Evolutionary conservation across 2,113 vertebrate species (phyloP).

Genomic region (Tiliqua scincoides): DNA sequence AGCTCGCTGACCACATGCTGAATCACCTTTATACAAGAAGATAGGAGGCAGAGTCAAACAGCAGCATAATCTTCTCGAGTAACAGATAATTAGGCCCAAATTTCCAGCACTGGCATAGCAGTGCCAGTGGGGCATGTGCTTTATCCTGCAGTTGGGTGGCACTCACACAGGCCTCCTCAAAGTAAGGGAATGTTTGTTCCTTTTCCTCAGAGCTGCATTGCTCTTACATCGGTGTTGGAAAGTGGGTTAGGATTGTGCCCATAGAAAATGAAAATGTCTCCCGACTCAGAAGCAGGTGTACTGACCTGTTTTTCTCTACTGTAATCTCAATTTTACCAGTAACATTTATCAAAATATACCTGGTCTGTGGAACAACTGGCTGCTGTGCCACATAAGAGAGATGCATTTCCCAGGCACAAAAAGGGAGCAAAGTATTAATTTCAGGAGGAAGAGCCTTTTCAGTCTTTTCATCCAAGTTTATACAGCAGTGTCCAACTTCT

Average conservation of each 20-base stretch:
- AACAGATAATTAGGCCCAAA: no score
- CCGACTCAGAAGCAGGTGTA: neutral
- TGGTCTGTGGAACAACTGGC: no score
- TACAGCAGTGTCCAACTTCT: neutral
- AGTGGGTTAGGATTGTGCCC: no score
- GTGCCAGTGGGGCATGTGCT: no score
- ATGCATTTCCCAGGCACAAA: neutral
- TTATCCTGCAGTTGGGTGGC: no score
- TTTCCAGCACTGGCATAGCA: no score
- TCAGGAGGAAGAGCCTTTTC: neutral
- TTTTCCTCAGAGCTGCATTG: no score
- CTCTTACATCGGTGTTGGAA: no score
- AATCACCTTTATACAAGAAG: constrained; percentile 82
- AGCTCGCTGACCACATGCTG: constrained; percentile 91
- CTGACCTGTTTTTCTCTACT: neutral
- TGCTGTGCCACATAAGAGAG: neutral
- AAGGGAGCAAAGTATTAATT: neutral
- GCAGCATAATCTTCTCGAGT: neutral
- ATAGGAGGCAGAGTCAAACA: neutral
- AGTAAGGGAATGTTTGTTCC: no score
- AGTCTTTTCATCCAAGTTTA: neutral
- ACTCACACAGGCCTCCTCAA: no score
- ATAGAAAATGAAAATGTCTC: no score
- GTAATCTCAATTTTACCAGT: neutral
- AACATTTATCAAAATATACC: neutral